phyloP scores from a whole-genome alignment of 1,140 invertebrate genomes.

The Brachionus plicatilis region DNA sequence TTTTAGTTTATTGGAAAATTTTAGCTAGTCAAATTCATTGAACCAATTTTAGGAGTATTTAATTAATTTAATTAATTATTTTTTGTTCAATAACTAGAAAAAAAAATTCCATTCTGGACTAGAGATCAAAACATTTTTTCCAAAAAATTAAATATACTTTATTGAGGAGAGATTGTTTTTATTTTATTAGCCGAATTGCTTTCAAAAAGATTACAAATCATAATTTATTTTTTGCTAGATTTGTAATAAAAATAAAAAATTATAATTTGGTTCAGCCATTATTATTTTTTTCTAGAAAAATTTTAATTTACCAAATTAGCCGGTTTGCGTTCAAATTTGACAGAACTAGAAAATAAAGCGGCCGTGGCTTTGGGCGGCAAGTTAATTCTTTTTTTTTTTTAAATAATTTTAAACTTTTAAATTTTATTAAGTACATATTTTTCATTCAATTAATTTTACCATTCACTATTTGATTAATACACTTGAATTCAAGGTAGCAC shows the following conservation, averaged over 20 bases:
- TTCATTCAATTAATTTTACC: too few relatives aligned
- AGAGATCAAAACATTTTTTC: too few relatives aligned
- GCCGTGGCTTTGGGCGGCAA: too few relatives aligned
- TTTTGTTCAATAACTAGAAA: neutral
- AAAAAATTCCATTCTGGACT: neutral
- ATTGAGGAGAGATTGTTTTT: too few relatives aligned
- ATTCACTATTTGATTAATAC: neutral
- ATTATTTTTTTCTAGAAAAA: neutral
- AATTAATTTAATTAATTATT: too few relatives aligned
- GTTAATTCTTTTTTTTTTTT: too few relatives aligned
- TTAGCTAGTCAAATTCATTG: neutral
- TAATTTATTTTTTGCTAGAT: neutral
- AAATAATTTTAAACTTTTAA: too few relatives aligned
- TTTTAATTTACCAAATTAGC: neutral
- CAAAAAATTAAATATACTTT: too few relatives aligned
- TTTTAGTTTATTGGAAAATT: neutral
- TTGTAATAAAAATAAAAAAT: neutral
- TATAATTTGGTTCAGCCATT: neutral
- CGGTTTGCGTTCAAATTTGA: neutral
- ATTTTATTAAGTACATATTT: too few relatives aligned
- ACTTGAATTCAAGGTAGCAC: neutral
- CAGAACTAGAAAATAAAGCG: too few relatives aligned
- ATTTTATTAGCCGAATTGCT: neutral
- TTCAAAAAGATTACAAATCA: neutral
- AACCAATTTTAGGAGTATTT: neutral